Base-by-base conservation (phyloP, 2,113 vertebrate species). In the Syngnathus typhle region DNA sequence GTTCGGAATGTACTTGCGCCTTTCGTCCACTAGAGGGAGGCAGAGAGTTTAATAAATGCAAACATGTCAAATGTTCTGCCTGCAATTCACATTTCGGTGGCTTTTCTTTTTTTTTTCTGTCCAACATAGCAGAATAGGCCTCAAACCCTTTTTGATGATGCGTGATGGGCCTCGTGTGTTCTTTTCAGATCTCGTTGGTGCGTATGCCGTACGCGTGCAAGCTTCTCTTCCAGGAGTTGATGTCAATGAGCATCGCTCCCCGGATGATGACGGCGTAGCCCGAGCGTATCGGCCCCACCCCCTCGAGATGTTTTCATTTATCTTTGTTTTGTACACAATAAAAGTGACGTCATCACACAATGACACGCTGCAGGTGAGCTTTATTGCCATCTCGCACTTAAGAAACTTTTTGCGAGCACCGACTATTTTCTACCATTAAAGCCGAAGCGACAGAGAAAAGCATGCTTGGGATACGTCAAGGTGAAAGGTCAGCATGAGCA, bases 161-260 rank as follows among this genome's bases (percentile, higher is more conserved):
- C 10, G 18, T 43, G 21, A 23, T 6, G 21, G 27, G 12, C 21
- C 7, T 44, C 15, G 27, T 27, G 9, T 60, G 38, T 51, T 7
- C 1, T 16, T 58, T 61, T 67, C 87, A 99, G 97, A 98, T 99
- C 69, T 99, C 97, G 21, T 81, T 99, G 90, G 94, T 98, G 32
- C 90, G 96, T 80, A 93, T 99, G 95, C 97, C 97, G 0, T 99
- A 99, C 0, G 97, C 97, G 23, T 99, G 97, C 88, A 99, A 99
- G 76, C 94, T 99, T 12, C 89, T 99, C 32, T 99, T 99, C 89
- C 97, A 99, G 79, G 97, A 99, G 75, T 80, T 98, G 65, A 98
- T 98, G 97, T 98, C 96, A 0, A 99, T 99, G 97, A 98, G 96
- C 72, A 99, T 99, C 16, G 96, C 97, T 46, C 97, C 97, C n/a